Conservation (phyloP, 2,888 invertebrate genomes). For the Phortica okadai region DNA sequence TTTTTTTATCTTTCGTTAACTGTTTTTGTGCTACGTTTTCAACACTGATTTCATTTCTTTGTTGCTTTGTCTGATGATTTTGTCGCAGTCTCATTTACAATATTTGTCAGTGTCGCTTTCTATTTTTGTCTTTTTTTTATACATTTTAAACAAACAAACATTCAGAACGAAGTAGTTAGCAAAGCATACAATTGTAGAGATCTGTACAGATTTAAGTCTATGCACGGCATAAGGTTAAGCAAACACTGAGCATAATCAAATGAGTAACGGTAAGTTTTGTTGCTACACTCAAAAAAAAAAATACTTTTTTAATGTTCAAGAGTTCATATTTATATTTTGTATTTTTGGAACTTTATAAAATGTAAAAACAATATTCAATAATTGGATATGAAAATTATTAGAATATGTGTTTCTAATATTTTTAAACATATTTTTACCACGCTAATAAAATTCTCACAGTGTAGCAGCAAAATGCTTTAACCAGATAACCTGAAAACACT, state of each 20-base stretch:
- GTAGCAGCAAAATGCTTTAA: neutral
- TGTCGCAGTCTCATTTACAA: constrained; percentile 67
- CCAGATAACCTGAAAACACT: neutral
- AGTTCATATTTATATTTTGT: neutral
- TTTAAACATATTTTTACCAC: neutral
- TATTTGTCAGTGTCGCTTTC: constrained; percentile 55
- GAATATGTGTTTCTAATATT: neutral
- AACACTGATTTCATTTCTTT: constrained; percentile 40
- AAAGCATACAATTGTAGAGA: neutral
- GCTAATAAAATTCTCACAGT: neutral
- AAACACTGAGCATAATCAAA: constrained; percentile 4
- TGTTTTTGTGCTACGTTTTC: constrained; percentile 44
- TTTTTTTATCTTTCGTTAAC: constrained; percentile 56
- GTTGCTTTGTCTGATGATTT: constrained; percentile 53
- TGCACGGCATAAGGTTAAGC: neutral
- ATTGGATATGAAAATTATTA: too few species aligned
- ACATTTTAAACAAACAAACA: constrained; percentile 3
- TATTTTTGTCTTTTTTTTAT: constrained; percentile 40
- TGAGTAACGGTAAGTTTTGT: constrained; percentile 12
- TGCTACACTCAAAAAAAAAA: constrained; percentile 15
- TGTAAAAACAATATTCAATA: too few species aligned
- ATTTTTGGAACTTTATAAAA: too few species aligned
- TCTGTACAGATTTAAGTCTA: neutral
- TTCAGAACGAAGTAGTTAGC: neutral
- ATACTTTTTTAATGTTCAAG: neutral